Evolutionary conservation across 2,797 vertebrate genomes (phyloP), one percentile per base, ranked within the genome.

Genomic region (Anabas testudineus): DNA sequence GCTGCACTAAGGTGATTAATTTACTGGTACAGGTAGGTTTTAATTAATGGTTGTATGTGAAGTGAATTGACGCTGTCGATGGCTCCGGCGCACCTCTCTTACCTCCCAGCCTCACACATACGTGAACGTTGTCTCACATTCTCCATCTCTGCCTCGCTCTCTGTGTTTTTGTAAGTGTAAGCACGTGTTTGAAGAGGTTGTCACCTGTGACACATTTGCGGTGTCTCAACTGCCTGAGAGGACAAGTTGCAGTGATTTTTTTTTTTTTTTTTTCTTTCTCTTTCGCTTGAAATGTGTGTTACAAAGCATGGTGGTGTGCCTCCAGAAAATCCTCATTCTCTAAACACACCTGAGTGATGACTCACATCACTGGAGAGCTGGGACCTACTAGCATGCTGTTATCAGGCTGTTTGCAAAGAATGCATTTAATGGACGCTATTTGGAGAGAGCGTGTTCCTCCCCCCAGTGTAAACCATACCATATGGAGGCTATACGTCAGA

Each of bases 291-390:
- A 81, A 71, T 36, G 36, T 65, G 60, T 61, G 63, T 56, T 63
- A 28, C 18, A 58, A 48, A 54, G 53, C 15, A 3, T 10, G 19
- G 26, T 32, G 32, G 54, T 43, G 24, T 6, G 32, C 71, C 34
- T 77, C 55, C 45, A 37, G 67, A 73, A 54, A 45, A 54, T 64
- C 56, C 53, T 64, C 26, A 64, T 52, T 55, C 47, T 64, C n/a
- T 78, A 85, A 86, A 88, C 81, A 83, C 88, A 90, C 85, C 88
- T 85, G 86, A 88, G 80, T 43, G 83, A 84, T 89, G 87, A 89
- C 78, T 87, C 88, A 90, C 54, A 26, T 47, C 42, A 22, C 49
- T 45, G 63, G 65, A 79, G 80, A 72, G 54, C 78, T 48, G 67
- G 71, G 74, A 42, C 69, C 62, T 12, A 41, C 65, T 67, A 80